Evolutionary conservation across 2,888 invertebrate genomes (phyloP).

Genomic region (Watsonalla cultraria): DNA sequence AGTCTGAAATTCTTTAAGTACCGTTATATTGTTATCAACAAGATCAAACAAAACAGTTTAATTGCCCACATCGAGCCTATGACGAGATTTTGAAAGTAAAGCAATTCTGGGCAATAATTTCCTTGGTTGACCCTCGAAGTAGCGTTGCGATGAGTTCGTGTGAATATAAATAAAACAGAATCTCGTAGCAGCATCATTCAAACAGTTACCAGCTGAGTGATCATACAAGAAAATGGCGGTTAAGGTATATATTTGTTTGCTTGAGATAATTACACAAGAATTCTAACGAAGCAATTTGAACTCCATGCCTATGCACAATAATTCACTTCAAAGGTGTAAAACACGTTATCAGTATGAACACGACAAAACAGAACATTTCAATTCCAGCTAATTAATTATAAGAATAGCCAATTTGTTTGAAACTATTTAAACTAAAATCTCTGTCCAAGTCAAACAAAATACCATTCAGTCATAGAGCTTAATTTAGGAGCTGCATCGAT

Average conservation of each 20-base stretch:
- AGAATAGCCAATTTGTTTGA: too few relatives aligned
- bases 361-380: too few relatives aligned
- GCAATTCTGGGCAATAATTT: constrained; percentile 34
- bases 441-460: too few relatives aligned
- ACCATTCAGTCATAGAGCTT: too few relatives aligned
- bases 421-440: too few relatives aligned
- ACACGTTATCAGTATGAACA: too few relatives aligned
- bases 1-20: background rate
- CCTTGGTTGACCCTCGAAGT: constrained; percentile 53
- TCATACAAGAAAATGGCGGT: constrained; percentile 47
- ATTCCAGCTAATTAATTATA: too few relatives aligned
- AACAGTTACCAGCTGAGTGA: constrained; percentile 35
- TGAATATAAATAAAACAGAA: constrained; percentile 53
- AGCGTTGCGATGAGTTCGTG: constrained; percentile 36
- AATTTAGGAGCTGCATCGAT: too few relatives aligned
- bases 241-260: constrained; percentile 34
- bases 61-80: background rate
- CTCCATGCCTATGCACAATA: too few relatives aligned
- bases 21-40: background rate
- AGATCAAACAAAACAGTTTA: constrained; percentile 31
- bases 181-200: constrained; percentile 38
- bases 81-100: constrained; percentile 30
- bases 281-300: too few relatives aligned
- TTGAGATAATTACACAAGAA: too few relatives aligned
- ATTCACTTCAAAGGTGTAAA: too few relatives aligned